Evolutionary conservation across 2,113 vertebrate species (phyloP).

Genomic region (Saguinus midas): DNA sequence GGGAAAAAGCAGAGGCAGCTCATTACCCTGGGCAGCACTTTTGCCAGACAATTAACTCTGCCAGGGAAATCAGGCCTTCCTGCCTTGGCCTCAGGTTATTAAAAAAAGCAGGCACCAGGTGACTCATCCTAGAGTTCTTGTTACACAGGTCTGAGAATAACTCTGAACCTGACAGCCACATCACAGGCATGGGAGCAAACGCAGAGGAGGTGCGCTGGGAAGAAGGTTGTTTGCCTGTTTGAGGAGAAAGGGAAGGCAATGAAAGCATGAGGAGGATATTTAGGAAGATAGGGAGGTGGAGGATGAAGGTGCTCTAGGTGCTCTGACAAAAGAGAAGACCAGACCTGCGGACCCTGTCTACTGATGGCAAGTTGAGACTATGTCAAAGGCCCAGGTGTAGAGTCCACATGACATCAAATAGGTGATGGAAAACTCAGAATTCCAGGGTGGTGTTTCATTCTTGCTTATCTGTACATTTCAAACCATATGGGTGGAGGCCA

Average conservation of each 20-base stretch:
- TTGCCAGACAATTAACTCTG: background rate
- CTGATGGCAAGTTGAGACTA: background rate
- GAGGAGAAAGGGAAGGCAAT: background rate
- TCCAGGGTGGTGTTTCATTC: background rate
- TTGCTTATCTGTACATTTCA: background rate
- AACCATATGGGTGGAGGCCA: background rate
- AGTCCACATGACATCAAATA: background rate
- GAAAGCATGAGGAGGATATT: background rate
- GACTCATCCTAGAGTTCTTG: background rate
- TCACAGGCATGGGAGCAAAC: too few species aligned
- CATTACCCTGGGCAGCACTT: background rate
- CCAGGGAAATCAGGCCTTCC: background rate
- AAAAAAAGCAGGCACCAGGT: background rate
- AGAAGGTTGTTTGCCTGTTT: background rate
- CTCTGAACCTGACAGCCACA: background rate
- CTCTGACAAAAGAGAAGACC: background rate
- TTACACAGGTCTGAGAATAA: background rate
- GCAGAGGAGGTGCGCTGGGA: accelerated
- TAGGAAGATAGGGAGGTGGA: background rate
- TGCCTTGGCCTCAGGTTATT: background rate
- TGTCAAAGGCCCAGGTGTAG: background rate
- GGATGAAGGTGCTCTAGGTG: background rate
- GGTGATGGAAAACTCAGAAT: background rate
- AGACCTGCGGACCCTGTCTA: background rate
- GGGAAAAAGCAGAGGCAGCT: background rate